phyloP scores from a whole-genome alignment of 2,113 vertebrate species.

The Atlantisia rogersi region DNA sequence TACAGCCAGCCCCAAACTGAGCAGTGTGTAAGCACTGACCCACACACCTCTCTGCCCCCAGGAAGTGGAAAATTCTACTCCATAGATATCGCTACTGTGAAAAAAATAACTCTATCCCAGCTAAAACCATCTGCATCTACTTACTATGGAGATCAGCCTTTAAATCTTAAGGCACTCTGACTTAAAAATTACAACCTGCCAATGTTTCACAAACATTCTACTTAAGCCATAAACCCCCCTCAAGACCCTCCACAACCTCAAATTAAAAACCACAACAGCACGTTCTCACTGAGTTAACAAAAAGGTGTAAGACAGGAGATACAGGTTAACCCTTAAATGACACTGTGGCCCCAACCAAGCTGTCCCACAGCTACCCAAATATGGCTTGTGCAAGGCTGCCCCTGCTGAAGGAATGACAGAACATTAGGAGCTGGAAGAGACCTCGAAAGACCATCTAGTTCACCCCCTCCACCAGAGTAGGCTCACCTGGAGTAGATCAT shows the following conservation, averaged over 20 bases:
- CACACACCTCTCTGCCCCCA: too few species aligned
- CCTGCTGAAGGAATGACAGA: not conserved
- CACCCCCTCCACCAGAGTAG: too few species aligned
- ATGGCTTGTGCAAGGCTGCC: not conserved
- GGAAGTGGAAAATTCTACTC: too few species aligned
- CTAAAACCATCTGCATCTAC: not conserved
- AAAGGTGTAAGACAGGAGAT: not conserved
- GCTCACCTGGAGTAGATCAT: too few species aligned
- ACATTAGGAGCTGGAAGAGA: too few species aligned
- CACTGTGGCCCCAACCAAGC: too few species aligned
- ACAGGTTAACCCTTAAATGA: not conserved
- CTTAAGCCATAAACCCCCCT: not conserved
- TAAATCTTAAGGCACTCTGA: not conserved
- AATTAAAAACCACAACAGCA: not conserved
- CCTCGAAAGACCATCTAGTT: too few species aligned
- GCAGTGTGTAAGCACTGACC: too few species aligned
- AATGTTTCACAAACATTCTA: not conserved
- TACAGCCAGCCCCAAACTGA: too few species aligned
- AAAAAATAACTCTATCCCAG: too few species aligned
- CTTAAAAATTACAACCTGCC: not conserved
- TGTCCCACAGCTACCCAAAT: fast-evolving
- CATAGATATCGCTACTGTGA: too few species aligned
- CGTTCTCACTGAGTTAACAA: not conserved
- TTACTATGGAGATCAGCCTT: not conserved
- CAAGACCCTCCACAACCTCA: too few species aligned